Conservation (phyloP, 2,888 invertebrate genomes). For the Pomacea canaliculata region DNA sequence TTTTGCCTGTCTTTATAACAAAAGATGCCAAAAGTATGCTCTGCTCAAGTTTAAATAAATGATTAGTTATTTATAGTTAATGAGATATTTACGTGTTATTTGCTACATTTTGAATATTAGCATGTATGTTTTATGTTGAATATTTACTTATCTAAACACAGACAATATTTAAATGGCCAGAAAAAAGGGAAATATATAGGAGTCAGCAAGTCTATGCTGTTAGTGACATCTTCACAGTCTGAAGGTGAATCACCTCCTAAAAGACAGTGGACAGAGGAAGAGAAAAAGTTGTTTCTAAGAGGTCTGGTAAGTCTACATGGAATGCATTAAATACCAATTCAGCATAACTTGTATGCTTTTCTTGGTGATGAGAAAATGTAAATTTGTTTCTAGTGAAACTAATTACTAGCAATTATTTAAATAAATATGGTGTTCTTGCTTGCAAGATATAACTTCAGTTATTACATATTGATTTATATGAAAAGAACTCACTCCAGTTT, state of each 20-base stretch:
- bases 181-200: constrained; percentile 32
- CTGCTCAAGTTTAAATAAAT: too few relatives aligned
- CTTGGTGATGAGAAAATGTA: too few relatives aligned
- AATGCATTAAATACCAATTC: not conserved
- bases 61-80: too few relatives aligned
- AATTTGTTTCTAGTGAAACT: too few relatives aligned
- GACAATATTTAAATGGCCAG: constrained; percentile 41
- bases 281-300: constrained; percentile 53
- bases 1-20: not conserved
- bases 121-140: not conserved
- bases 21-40: too few relatives aligned
- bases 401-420: too few relatives aligned
- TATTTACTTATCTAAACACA: constrained; percentile 22
- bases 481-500: too few relatives aligned
- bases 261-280: constrained; percentile 59
- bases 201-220: constrained; percentile 31
- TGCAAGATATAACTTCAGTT: too few relatives aligned
- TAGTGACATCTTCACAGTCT: constrained; percentile 9
- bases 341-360: too few relatives aligned
- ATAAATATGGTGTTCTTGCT: too few relatives aligned
- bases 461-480: too few relatives aligned
- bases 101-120: constrained; percentile 33
- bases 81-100: too few relatives aligned
- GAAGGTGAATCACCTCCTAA: constrained; percentile 29
- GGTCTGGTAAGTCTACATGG: constrained; percentile 52